Evolutionary conservation across 35 echinoderm and acorn worm genomes (phyloP), one percentile per base, ranked within the genome.

Genomic region (Chiridota heheva): DNA sequence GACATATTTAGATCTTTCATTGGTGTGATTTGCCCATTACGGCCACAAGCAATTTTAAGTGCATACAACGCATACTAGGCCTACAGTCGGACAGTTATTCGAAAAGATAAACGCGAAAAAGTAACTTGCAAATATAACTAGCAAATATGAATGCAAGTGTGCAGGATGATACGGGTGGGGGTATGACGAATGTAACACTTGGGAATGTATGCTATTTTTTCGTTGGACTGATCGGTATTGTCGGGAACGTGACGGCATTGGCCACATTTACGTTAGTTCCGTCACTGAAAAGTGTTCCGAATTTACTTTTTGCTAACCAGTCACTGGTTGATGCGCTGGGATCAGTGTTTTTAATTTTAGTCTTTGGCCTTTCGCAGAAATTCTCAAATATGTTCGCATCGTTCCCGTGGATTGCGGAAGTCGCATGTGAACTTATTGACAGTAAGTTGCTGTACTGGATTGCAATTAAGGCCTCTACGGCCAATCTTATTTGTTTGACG

Each of bases 401-500:
- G n/a, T 41, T 59, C n/a, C 51, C 67, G 29, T 2, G 7, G 0
- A n/a, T 71, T 15, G 82, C 67, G 27, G 1, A 27, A 4, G n/a
- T 85, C 32, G 40, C 46, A 7, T 75, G 82, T 55, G 39, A 42
- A 18, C 22, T 83, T 32, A 70, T 62, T 62, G 62, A 70, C 22
- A 70, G 65, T 24, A 62, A 60, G 48, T 30, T 69, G n/a, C 55
- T 83, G 31, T 83, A 69, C 44, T 83, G 80, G 80, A 69, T 51
- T 10, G 62, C 62, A 8, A 83, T 83, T 38, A 69, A 69, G 42
- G 63, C 80, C 8, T 85, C 82, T 36, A 85, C 82, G 4, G 67
- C 67, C 0, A 85, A 85, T 46, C 40, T 85, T 15, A 56, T 74
- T 22, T 58, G 36, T 46, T 49, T 85, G 4, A 85, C 82, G 16